Percentiles rank a stretch among this genome's conserved stretches.
phyloP scores from a whole-genome alignment of 1,140 invertebrate species.

The Ptiloglossa arizonensis region DNA sequence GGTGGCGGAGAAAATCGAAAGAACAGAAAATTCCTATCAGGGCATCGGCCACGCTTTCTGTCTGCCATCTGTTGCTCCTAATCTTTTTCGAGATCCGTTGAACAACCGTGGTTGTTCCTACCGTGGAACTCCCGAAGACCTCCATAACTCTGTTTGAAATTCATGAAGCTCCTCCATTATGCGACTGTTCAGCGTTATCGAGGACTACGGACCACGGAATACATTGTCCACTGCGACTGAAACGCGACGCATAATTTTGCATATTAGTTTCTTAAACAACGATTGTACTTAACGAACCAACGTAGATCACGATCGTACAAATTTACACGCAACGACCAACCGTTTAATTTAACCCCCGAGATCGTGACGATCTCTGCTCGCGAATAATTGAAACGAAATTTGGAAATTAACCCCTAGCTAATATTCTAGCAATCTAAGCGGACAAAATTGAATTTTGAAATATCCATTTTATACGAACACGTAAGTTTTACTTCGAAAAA shows the following conservation, averaged over 20 bases:
- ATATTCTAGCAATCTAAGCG: too few species aligned
- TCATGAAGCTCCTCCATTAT: slow-evolving; percentile 16
- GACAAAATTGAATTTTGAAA: too few species aligned
- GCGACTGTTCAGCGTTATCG: not conserved
- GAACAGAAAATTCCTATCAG: slow-evolving; percentile 46
- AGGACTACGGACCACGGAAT: not conserved
- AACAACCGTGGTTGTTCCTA: slow-evolving; percentile 24
- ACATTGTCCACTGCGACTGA: not conserved
- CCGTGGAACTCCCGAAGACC: not conserved
- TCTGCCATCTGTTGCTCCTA: slow-evolving; percentile 73
- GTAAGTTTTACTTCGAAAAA: too few species aligned
- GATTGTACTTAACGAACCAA: not conserved
- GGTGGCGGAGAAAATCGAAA: not conserved
- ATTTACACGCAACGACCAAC: too few species aligned
- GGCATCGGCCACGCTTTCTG: slow-evolving; percentile 57
- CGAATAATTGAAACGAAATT: too few species aligned
- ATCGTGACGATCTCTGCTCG: too few species aligned
- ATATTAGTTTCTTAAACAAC: not conserved
- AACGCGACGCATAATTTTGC: not conserved
- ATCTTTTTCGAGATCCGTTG: slow-evolving; percentile 46
- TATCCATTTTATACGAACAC: too few species aligned
- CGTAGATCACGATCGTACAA: not conserved
- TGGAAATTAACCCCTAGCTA: too few species aligned
- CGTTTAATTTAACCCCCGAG: too few species aligned
- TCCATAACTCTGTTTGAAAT: slow-evolving; percentile 5